Base-by-base conservation (phyloP, 2,113 vertebrate species). In the Clarias batrachus region DNA sequence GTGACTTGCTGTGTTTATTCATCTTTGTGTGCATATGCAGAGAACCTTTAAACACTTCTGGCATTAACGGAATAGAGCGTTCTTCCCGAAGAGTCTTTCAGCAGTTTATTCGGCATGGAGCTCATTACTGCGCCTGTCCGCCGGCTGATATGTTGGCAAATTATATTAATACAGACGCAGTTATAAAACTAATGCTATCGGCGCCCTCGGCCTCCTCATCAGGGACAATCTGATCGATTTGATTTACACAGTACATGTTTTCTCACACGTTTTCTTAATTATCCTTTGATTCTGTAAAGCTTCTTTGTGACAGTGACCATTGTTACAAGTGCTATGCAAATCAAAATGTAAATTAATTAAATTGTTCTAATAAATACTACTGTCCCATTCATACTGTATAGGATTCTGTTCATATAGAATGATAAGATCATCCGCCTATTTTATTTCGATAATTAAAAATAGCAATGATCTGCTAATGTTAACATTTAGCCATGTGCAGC, bases 1-100 rank as follows among this genome's bases (percentile, higher is more conserved):
- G 56, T 3, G 27, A 33, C 56, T 19, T 80, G 27, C 30, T 60
- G 19, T 80, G 78, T 80, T 80, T 80, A 80, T 80, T 62, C 78
- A 11, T 21, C 27, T 79, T 79, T 79, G 77, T 79, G 27, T 59
- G 77, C 77, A 33, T 59, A 80, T 33, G 23, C 56, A 80, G 27
- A 60, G 56, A 59, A 59, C 17, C 74, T 23, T 81, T 21, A 62
- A 81, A 81, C 30, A 25, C 57, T 78, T 57, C 52, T 56, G 76
- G 52, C 76, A 56, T 77, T 77, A 77, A 56, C 25, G 19, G 27
- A 33, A 60, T 60, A 80, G 12, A 62, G 27, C 57, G 2, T 19
- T 0, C 19, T 80, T 60, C 17, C 4, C 4, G 54, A 59, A 78
- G 14, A 56, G 23, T 27, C 25, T 27, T 77, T 77, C 25, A 30